Base-by-base conservation (phyloP, 2,113 vertebrate genomes). In the Xerus inauris region DNA sequence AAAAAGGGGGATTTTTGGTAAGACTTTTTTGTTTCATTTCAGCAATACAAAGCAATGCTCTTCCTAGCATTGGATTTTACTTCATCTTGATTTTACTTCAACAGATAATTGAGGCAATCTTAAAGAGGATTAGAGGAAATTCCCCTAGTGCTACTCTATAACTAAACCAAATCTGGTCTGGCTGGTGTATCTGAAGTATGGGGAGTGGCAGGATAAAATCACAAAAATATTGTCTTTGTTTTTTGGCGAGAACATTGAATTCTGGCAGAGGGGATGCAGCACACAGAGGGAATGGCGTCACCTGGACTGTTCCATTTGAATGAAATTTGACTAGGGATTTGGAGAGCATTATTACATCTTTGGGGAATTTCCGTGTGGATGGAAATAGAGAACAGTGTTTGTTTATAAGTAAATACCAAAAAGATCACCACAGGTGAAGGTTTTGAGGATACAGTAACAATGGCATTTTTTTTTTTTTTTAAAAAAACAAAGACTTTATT, bases 241-340 rank as follows among this genome's bases (percentile, higher is more conserved):
- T 91, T 79, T 49, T 88, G n/a, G 72, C 62, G 85, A 64, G 54
- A 93, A 87, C 32, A 2, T 14, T 76, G 64, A 84, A 86, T 87
- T 93, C 79, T 69, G n/a, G 83, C 79, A 62, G 45, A 77, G 79
- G 17, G 0, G n/a, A 81, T 35, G 84, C 90, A 64, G 42, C n/a
- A 95, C 89, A 94, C 88, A 10, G 76, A 92, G 32, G 17, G 3
- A 24, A 32, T 42, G 47, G 85, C 94, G 96, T 82, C 64, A 59
- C 59, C 0, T 5, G 85, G 87, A 51, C 9, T 4, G 59, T 87
- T 88, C 65, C 22, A 49, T 71, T 95, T 77, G 49, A 76, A 82
- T 89, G 83, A 95, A 96, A 45, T 24, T 1, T 95, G 75, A 96
- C 97, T 95, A 62, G 90, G 96, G 93, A 95, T 85, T 95, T 97